Percentiles rank a stretch among this genome's conserved stretches.
Conservation (phyloP, 2,797 vertebrate genomes). For the Microchirus variegatus region DNA sequence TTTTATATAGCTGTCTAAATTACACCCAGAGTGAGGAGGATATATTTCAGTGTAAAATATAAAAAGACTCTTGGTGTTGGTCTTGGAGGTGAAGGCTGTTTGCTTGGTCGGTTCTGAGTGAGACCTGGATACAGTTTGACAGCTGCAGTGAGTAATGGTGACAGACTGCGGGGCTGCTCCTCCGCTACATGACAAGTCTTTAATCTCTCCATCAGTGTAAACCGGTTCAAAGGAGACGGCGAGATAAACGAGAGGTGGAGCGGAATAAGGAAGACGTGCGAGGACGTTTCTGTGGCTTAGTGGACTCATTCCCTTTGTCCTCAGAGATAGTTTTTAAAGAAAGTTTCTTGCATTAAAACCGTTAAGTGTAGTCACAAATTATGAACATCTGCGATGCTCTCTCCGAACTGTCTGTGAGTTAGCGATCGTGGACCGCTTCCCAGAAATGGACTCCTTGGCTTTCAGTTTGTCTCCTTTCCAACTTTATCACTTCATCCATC, state of each 20-base stretch:
- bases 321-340: constrained; percentile 4
- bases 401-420: constrained; percentile 54
- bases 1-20: constrained; percentile 27
- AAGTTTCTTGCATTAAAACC: constrained; percentile 49
- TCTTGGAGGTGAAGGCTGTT: constrained; percentile 34
- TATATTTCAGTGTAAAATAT: constrained; percentile 24
- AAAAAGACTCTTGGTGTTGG: constrained; percentile 43
- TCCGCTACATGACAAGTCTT: constrained; percentile 63
- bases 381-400: constrained; percentile 54
- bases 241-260: constrained; percentile 4
- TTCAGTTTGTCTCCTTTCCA: constrained; percentile 68
- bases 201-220: constrained; percentile 62
- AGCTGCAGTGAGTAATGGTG: constrained; percentile 76
- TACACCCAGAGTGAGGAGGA: constrained; percentile 18
- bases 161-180: constrained; percentile 68
- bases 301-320: constrained; percentile 9
- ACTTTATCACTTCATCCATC: constrained; percentile 80
- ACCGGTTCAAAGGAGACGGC: constrained; percentile 22
- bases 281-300: neutral
- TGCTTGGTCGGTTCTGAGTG: constrained; percentile 42
- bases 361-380: constrained; percentile 45
- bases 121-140: constrained; percentile 62
- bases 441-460: constrained; percentile 68
- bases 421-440: constrained; percentile 55
- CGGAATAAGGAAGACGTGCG: neutral